Evolutionary conservation across 2,797 vertebrate species (phyloP), one percentile per base, ranked within the genome.

Genomic region (Chelonia mydas): DNA sequence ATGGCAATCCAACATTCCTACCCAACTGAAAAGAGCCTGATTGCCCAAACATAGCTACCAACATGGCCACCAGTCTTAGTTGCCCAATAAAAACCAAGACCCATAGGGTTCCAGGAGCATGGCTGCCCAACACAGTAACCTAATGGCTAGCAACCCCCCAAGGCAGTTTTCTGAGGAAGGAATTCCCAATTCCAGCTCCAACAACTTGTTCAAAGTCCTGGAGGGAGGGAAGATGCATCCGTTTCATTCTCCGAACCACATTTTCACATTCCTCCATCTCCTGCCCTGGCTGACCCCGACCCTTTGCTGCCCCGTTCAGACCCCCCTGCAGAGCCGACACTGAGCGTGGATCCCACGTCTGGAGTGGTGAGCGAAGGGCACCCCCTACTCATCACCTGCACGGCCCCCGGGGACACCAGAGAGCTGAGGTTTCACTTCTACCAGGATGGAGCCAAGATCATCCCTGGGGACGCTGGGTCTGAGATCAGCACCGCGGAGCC

Each of bases 401-500:
- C 19, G 2, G 65, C 65, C n/a, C 65, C n/a, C 3, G 65, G 65
- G 19, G 19, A 37, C 5, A 17, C 65, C 19, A 19, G 4, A 1
- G 19, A 72, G n/a, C 8, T 10, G n/a, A 37, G n/a, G 10, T 72
- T 72, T 37, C n/a, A 72, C 19, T 72, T 72, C 65, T 72, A 72
- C 65, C 19, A 72, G 5, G 9, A 72, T 5, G 65, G 65, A 37
- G 65, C n/a, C 10, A 1, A 72, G n/a, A 9, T 41, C 4, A 7
- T 65, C 16, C 31, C 7, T n/a, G 65, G 8, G 19, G 65, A 37
- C 2, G 9, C 5, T 3, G 65, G 65, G n/a, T 72, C 9, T 21
- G n/a, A 41, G n/a, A 23, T 23, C n/a, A 21, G 5, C n/a, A 21
- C n/a, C 5, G 3, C 1, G 17, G n/a, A 3, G n/a, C 19, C 65